phyloP scores from a whole-genome alignment of 2,888 invertebrate species.

The Troides aeacus region DNA sequence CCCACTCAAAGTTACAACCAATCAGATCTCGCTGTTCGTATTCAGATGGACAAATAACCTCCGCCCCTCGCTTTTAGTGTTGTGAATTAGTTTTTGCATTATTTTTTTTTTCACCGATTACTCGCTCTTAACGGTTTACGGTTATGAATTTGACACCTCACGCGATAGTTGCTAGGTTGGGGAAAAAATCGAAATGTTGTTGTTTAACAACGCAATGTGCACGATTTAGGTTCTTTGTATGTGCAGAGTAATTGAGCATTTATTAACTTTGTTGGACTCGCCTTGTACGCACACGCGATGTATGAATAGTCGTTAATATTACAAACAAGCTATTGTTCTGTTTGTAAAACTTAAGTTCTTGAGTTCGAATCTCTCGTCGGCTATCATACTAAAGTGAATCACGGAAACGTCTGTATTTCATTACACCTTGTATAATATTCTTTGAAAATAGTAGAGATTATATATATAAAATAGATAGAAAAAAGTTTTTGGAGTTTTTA shows the following conservation, averaged over 20 bases:
- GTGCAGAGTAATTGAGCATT: constrained; percentile 11
- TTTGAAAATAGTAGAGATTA: too few relatives aligned
- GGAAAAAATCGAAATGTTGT: constrained; percentile 31
- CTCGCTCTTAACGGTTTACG: constrained; percentile 48
- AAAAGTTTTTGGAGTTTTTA: too few relatives aligned
- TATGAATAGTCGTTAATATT: too few relatives aligned
- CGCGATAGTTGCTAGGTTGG: constrained; percentile 50
- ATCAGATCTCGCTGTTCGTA: constrained; percentile 46
- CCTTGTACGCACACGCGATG: too few relatives aligned
- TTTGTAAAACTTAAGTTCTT: not conserved
- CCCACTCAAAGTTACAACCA: constrained; percentile 60
- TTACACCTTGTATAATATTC: too few relatives aligned
- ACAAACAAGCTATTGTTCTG: not conserved
- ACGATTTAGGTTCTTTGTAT: constrained; percentile 15
- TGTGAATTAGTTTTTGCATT: constrained; percentile 70
- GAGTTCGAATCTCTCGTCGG: not conserved
- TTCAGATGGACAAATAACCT: constrained; percentile 49
- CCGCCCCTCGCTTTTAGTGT: constrained; percentile 70
- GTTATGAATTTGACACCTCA: constrained; percentile 67
- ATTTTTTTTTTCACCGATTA: constrained; percentile 59
- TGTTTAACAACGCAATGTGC: constrained; percentile 31
- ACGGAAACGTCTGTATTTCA: too few relatives aligned
- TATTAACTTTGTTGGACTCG: not conserved
- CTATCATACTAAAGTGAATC: too few relatives aligned
- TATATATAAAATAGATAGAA: too few relatives aligned